Evolutionary conservation across 2,888 invertebrate species (phyloP), one percentile per base, ranked within the genome.

Genomic region (Morpho deidamia): DNA sequence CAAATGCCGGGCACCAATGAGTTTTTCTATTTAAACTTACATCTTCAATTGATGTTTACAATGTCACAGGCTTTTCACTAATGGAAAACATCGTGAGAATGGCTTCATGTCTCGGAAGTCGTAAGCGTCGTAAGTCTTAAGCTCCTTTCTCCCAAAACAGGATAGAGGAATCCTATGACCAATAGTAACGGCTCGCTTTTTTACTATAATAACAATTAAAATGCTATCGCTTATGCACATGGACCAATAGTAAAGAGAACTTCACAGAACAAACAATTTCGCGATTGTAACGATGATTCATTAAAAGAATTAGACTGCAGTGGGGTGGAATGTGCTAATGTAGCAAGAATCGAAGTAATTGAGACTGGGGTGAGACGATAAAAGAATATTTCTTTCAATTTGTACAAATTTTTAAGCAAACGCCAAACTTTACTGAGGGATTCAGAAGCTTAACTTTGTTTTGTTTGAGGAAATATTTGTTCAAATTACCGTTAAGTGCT

Each of bases 241-340:
- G 39, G 7, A 11, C 45, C 42, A 8, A 7, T 32, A 37, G 7
- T 38, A 44, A 35, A 59, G 69, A 63, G 59, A 71, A 73, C 80
- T 74, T 64, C 41, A 69, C 69, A 71, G 71, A 76, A 73, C 71
- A 81, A 80, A 79, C 78, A 81, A 55, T 50, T 56, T 55, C 37
- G 37, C 54, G 73, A 82, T 78, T 80, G 74, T 71, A 78, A 83
- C 80, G 80, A 82, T 77, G 77, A 83, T 77, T 81, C 80, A 77
- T 81, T 81, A 76, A 75, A 81, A 78, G 76, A 81, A 81, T 77
- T 72, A 71, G 70, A 78, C 71, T 82, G 80, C 76, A 72, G 66
- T 70, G 59, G 59, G 66, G 65, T 66, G 47, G 62, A 57, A 65
- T 61, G 60, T 61, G 69, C 67, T 62, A 64, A 71, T 69, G 67